Evolutionary conservation across 2,797 vertebrate genomes (phyloP), one percentile per base, ranked within the genome.

Genomic region (Acropternis orthonyx): DNA sequence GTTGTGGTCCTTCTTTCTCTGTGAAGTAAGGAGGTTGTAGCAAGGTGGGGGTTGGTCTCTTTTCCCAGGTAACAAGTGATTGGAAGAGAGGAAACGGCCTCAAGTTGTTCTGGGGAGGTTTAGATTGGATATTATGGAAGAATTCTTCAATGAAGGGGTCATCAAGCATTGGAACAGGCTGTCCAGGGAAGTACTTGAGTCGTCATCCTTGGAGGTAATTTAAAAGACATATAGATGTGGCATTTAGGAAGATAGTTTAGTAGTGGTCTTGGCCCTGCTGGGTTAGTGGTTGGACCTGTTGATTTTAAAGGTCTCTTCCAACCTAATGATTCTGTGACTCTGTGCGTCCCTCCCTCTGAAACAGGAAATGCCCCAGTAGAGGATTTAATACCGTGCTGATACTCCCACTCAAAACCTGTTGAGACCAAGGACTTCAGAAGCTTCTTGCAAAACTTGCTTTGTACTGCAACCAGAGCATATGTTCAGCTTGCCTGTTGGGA

Each of bases 401-500:
- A 43, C 48, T 88, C 8, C 6, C 41, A 56, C 71, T 86, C n/a
- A 65, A 65, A 90, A 37, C 49, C 49, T 6, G 0, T 36, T 26
- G 77, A 92, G 90, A 90, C 3, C 4, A 71, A 85, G 68, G 36
- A 74, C 71, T 93, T 94, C 19, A 67, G 67, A 94, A 84, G 43
- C 69, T 71, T 41, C 48, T 34, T 85, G 73, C 28, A 88, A 46
- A 85, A 90, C 84, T 89, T 92, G 59, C 56, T 91, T 74, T 88
- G 43, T 87, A 73, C 61, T 85, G 80, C 86, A 94, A 62, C 55
- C 46, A 88, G 85, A 88, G 30, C 88, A 77, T 92, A 91, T 87
- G 74, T 85, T 91, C 69, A 71, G 19, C 34, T 83, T 88, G 69
- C 34, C 74, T 81, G 15, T 79, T 92, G 75, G 87, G 46, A 87